Conservation (phyloP, 2,797 vertebrate genomes). For the Hippoglossus hippoglossus region DNA sequence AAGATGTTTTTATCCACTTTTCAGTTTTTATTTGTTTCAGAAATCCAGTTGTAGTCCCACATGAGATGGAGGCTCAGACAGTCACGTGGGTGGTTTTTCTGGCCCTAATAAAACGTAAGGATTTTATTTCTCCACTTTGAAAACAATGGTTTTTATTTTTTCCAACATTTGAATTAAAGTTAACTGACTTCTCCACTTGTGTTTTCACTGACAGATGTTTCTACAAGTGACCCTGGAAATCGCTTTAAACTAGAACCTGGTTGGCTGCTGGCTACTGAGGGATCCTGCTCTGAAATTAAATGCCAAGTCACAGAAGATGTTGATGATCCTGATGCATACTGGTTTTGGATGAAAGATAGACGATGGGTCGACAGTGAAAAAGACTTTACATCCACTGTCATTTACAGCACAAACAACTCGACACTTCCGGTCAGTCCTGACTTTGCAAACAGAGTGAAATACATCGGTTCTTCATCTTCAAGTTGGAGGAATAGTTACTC, state of each 20-base stretch:
- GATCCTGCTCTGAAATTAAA: constrained; percentile 71
- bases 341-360: constrained; percentile 75
- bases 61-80: constrained; percentile 26
- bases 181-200: not conserved
- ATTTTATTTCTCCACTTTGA: not conserved
- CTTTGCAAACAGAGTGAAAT: constrained; percentile 54
- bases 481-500: rapidly evolving
- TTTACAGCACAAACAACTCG: constrained; percentile 17
- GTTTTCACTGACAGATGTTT: constrained; percentile 29
- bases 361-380: rapidly evolving
- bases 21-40: constrained; percentile 14
- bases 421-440: rapidly evolving
- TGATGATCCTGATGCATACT: rapidly evolving
- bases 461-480: rapidly evolving
- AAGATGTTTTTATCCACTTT: not conserved
- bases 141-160: not conserved
- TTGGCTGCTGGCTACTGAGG: constrained; percentile 6
- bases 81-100: constrained; percentile 26
- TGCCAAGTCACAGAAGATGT: rapidly evolving
- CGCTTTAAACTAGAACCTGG: rapidly evolving
- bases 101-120: constrained; percentile 45
- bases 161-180: no score
- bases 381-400: no score
- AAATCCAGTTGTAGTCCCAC: not conserved
- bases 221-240: rapidly evolving